Conservation (phyloP, 1,140 invertebrate species). For the Cherax destructor region DNA sequence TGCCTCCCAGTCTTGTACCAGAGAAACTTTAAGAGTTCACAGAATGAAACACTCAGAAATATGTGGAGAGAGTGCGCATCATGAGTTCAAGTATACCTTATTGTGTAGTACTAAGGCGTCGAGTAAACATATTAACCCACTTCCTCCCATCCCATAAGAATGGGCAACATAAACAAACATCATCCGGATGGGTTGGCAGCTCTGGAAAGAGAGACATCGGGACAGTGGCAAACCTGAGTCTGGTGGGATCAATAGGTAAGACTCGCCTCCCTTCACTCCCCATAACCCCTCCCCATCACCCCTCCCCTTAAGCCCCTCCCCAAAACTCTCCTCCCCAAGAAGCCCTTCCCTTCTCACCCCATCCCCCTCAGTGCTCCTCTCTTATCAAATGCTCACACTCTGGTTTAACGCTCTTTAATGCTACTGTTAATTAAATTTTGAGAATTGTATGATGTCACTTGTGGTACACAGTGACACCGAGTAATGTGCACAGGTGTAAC, state of each 20-base stretch:
- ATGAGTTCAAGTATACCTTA: no score
- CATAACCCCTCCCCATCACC: not conserved
- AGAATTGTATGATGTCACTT: no score
- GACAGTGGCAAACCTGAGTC: slow-evolving; percentile 50
- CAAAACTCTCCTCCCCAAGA: not conserved
- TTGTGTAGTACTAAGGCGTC: no score
- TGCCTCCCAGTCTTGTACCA: not conserved
- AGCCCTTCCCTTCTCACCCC: not conserved
- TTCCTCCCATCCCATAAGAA: not conserved
- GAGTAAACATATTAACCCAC: no score
- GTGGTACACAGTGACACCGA: no score
- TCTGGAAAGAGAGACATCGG: slow-evolving; percentile 32
- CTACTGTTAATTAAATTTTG: no score
- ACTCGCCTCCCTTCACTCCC: not conserved
- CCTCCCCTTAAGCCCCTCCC: not conserved
- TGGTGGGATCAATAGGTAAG: slow-evolving; percentile 60
- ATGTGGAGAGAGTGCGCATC: no score
- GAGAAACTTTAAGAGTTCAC: not conserved
- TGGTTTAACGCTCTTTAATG: no score
- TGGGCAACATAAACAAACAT: not conserved
- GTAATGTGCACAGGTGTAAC: no score
- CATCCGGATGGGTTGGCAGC: slow-evolving; percentile 42
- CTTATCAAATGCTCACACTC: not conserved
- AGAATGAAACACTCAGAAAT: not conserved
- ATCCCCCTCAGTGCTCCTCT: not conserved